Percentiles rank a stretch among this genome's conserved stretches.
phyloP scores from a whole-genome alignment of 1,140 invertebrate genomes.

The Thalassaphorura encarpata region DNA sequence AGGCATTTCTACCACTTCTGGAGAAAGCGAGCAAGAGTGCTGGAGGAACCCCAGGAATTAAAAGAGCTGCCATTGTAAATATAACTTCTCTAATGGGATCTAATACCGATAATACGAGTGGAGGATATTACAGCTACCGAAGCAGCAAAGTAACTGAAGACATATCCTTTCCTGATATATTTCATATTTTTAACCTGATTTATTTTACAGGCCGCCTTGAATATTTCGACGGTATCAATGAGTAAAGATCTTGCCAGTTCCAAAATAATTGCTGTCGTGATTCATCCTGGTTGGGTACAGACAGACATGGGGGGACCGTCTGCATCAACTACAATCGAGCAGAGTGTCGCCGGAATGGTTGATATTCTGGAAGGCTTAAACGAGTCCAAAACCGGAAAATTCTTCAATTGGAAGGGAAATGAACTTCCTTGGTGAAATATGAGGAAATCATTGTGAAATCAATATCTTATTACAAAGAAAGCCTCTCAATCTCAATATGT shows the following conservation, averaged over 20 bases:
- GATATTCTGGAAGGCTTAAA: conserved; percentile 50
- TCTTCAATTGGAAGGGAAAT: conserved; percentile 65
- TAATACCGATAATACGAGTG: conserved; percentile 57
- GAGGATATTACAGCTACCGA: conserved; percentile 71
- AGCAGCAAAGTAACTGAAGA: conserved; percentile 59
- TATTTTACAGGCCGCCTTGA: conserved; percentile 58
- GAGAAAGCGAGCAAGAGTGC: conserved; percentile 48
- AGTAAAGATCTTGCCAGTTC: conserved; percentile 65
- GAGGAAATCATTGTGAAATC: too few species aligned
- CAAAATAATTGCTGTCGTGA: conserved; percentile 58
- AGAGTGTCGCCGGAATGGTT: conserved; percentile 54
- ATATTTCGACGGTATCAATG: conserved; percentile 74
- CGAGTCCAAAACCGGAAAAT: conserved; percentile 57
- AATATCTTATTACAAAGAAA: too few species aligned
- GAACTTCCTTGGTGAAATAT: conserved; percentile 55
- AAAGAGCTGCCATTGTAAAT: conserved; percentile 65
- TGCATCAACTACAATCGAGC: conserved; percentile 58
- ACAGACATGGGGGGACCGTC: conserved; percentile 73
- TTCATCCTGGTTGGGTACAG: conserved; percentile 86
- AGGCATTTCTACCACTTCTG: conserved; percentile 59
- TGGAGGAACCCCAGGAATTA: conserved; percentile 44
- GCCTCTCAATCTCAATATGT: too few species aligned
- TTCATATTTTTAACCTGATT: not conserved
- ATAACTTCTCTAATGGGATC: conserved; percentile 73
- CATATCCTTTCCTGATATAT: not conserved